Evolutionary conservation across 2,113 vertebrate species (phyloP), one percentile per base, ranked within the genome.

Genomic region (Gambusia holbrooki): DNA sequence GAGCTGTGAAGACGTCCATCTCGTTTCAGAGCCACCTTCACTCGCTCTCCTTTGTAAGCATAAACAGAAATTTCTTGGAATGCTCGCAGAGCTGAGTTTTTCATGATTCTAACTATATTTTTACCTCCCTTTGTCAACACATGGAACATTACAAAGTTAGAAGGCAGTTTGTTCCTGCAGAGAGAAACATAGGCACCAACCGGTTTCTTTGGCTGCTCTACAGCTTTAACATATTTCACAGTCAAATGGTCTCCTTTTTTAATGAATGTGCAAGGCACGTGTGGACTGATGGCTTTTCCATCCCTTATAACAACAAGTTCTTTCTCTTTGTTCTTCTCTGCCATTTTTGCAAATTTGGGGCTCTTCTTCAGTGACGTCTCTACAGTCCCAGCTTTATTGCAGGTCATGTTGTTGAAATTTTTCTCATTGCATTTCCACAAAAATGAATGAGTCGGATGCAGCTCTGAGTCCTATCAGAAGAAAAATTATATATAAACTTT

Each of bases 191-290:
- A 0, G 8, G 48, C 0, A 0, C 3, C 2, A 29, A 1, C 1
- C 0, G 0, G 0, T 10, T 66, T n/a, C 8, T 48, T 11, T 0
- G 0, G 2, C 0, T n/a, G 3, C 0, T 25, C 0, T 4, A 1
- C 22, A 33, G 67, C 22, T 79, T 82, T 79, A 0, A 85, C 1
- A 32, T 63, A 85, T 12, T 28, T 80, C 0, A 90, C 11, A 60
- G 0, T 77, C 17, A 90, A 11, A 22, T 0, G 0, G 5, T 63
- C 40, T 10, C 68, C 35, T 5, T 35, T 0, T 45, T 77, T 7
- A 28, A 87, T 79, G 62, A 85, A 35, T 12, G 11, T 22, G 68
- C 86, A 90, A 0, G 86, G 86, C 62, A 72, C 86, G 61, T 88
- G 80, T 63, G 77, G 32, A 68, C 61, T 1, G 0, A 88, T 74